A percentile compares a stretch with the other conserved stretches of the same genome.
Conservation (phyloP, 1,140 invertebrate species). For the Euglossa dilemma region DNA sequence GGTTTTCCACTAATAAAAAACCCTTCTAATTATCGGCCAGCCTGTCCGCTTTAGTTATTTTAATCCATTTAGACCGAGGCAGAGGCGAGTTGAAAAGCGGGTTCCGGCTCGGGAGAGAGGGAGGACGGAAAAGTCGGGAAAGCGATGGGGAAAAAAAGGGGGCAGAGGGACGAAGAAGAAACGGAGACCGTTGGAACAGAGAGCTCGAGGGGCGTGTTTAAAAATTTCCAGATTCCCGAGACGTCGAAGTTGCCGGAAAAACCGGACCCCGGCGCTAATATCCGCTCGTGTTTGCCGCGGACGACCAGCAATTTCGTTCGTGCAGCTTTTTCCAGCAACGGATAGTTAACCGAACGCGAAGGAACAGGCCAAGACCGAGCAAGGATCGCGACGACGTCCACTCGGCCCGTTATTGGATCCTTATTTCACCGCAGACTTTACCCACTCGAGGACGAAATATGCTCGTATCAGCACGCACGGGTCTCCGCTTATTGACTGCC, state of each 20-base stretch:
- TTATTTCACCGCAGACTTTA: slow-evolving; percentile 73
- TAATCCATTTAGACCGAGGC: slow-evolving; percentile 7
- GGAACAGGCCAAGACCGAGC: neutral
- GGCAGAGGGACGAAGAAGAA: neutral
- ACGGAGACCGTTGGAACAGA: too few species aligned
- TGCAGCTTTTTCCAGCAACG: neutral
- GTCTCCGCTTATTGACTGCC: slow-evolving; percentile 70
- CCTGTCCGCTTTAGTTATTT: slow-evolving; percentile 40
- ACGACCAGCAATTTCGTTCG: slow-evolving; percentile 14
- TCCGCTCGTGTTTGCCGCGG: slow-evolving; percentile 36
- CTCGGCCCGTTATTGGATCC: slow-evolving; percentile 71
- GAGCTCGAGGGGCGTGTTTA: neutral
- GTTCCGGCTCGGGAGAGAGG: neutral
- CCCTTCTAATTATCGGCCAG: slow-evolving; percentile 33
- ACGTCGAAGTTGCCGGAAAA: neutral
- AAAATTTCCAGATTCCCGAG: neutral
- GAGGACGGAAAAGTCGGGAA: neutral
- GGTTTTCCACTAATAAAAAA: slow-evolving; percentile 39
- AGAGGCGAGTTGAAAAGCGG: neutral
- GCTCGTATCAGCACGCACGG: slow-evolving; percentile 75
- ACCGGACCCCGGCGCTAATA: slow-evolving; percentile 27
- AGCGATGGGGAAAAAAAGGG: too few species aligned
- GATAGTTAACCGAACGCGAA: slow-evolving; percentile 43
- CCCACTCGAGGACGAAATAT: slow-evolving; percentile 73
- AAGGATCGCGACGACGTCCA: slow-evolving; percentile 42